Base-by-base conservation (phyloP, 2,888 invertebrate genomes). In the Apamea anceps region DNA sequence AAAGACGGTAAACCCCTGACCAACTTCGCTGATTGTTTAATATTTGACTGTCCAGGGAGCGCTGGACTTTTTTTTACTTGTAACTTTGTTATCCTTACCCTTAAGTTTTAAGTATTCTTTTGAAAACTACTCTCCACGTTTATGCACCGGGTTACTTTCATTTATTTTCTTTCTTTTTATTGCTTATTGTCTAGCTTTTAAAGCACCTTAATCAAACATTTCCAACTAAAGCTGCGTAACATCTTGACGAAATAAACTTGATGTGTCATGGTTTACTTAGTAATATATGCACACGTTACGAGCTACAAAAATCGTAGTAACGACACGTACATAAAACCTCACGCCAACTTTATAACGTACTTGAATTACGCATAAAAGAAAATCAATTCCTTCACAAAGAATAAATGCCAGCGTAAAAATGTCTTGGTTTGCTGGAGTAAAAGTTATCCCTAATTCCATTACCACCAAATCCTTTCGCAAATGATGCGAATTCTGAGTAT, bases 301-400 rank as follows among this genome's bases (percentile, higher is more conserved):
- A 65, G 60, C 84, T 62, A 57, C 63, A 83, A 84, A 75, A 72
- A 75, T 71, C 62, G 72, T 72, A 54, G 8, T 54, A 65, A 84
- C 65, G 68, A 72, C 72, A 37, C 51, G 63, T 67, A 78, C 63
- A 84, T 86, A 84, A 82, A 84, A n/a, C 32, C 28, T 18, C 51
- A 28, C 65, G 67, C 51, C 37, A 72, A 48, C 48, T 77, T 77
- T 77, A 82, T 54, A 72, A 37, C 54, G 48, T 72, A 57, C 65
- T 75, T 28, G 74, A 65, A 68, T 60, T 70, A 84, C 74, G 42
- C 79, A 54, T 84, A 79, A 87, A 84, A 79, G 71, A 60, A 78
- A 72, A 68, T 54, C 13, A 32, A 79, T 65, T 86, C 28, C 13
- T 42, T 54, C 37, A 48, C 37, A 37, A 48, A 18, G 67, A 7